These are phyloP conservation scores for Agonopterix heracliana DNA, from an alignment of 2,888 invertebrate genomes.

Conservation along the genomic window DNA sequence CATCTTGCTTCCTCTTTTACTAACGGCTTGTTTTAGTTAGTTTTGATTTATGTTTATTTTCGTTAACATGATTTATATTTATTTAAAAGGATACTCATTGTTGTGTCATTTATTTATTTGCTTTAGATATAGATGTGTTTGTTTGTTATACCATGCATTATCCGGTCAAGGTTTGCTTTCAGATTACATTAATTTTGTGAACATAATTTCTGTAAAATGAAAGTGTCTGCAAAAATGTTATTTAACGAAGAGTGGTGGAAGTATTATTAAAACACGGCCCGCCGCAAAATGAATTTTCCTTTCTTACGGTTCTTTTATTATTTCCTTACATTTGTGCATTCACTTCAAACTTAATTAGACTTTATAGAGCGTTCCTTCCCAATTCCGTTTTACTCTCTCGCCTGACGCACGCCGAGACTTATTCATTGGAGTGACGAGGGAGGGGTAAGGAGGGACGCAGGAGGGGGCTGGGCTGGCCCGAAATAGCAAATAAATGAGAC, in stretches of 20 bases:
- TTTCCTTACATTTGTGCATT: conserved; percentile 70
- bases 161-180: too few relatives aligned
- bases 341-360: conserved; percentile 75
- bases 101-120: conserved; percentile 22
- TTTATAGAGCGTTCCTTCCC: conserved; percentile 75
- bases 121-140: background rate
- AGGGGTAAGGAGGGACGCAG: conserved; percentile 27
- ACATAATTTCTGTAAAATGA: too few relatives aligned
- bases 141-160: background rate
- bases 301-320: conserved; percentile 56
- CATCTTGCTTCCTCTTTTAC: conserved; percentile 55
- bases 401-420: conserved; percentile 70
- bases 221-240: too few relatives aligned
- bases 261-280: conserved; percentile 8
- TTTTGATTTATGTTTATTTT: conserved; percentile 44
- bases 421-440: conserved; percentile 61
- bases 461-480: conserved; percentile 50
- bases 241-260: too few relatives aligned
- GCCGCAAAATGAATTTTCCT: conserved; percentile 46
- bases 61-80: conserved; percentile 48
- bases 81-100: conserved; percentile 50
- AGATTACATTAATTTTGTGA: too few relatives aligned
- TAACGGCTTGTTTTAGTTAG: conserved; percentile 46
- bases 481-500: conserved; percentile 77
- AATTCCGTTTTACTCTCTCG: conserved; percentile 67